Evolutionary conservation across 1,140 invertebrate genomes (phyloP).

Genomic region (Drosophila navojoa): DNA sequence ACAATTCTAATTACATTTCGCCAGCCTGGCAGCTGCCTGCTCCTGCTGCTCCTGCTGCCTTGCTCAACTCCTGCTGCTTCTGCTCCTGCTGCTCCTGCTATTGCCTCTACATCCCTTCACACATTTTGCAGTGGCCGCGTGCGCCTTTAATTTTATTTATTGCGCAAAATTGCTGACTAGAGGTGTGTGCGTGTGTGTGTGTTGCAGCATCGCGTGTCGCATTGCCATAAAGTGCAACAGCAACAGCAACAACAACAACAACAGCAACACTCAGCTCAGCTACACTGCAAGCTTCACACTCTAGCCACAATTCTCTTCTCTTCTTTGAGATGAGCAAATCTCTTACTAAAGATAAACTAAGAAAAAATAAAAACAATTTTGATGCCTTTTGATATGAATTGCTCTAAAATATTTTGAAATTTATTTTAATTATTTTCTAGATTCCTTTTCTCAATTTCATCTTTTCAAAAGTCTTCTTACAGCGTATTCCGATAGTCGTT

Average conservation of each 20-base stretch:
- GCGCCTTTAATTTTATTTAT: slow-evolving; percentile 80
- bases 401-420: too few relatives aligned
- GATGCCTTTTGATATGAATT: too few relatives aligned
- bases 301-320: too few relatives aligned
- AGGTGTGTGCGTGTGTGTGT: slow-evolving; percentile 53
- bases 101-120: not conserved
- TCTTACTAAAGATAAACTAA: too few relatives aligned
- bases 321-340: too few relatives aligned
- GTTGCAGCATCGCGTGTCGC: slow-evolving; percentile 73
- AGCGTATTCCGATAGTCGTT: not conserved
- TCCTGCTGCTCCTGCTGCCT: not conserved
- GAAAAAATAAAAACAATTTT: too few relatives aligned
- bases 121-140: slow-evolving; percentile 29
- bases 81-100: not conserved
- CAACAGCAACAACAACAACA: slow-evolving; percentile 7
- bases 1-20: slow-evolving; percentile 82
- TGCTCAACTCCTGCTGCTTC: not conserved
- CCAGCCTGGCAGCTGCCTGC: slow-evolving; percentile 45
- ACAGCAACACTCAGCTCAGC: too few relatives aligned
- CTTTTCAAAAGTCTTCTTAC: not conserved
- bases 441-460: too few relatives aligned
- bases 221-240: slow-evolving; percentile 64
- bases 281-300: too few relatives aligned
- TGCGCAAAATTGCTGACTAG: slow-evolving; percentile 66
- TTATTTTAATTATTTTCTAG: too few relatives aligned